Percentiles rank a stretch among this genome's conserved stretches.
These are phyloP conservation scores for Antrozous pallidus DNA, from an alignment of 2,797 vertebrate species.

Conservation along the genomic window DNA sequence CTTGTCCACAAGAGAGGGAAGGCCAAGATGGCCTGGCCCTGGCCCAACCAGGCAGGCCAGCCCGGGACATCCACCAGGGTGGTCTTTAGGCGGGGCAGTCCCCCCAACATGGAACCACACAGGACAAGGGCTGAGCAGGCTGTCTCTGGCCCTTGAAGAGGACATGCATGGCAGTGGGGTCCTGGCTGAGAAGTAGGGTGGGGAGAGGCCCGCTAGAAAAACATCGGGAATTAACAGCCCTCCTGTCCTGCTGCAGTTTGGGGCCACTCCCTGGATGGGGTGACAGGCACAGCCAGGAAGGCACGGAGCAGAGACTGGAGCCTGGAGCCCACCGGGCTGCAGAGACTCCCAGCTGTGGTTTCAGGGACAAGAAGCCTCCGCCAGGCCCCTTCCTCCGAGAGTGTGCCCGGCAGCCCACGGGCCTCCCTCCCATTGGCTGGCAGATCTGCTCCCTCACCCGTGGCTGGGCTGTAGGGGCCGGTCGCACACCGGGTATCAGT, in stretches of 20 bases:
- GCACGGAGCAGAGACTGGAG: not conserved
- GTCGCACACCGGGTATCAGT: rapidly evolving
- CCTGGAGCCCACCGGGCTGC: not conserved
- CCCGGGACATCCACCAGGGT: not conserved
- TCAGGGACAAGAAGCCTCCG: not conserved
- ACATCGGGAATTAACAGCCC: not conserved
- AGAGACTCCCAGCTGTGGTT: not conserved
- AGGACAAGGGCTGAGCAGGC: not conserved
- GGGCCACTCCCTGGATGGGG: not conserved
- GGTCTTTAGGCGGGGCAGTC: not conserved
- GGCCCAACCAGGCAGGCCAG: not conserved
- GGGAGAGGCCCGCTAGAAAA: rapidly evolving
- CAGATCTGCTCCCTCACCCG: not conserved
- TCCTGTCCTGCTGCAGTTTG: not conserved
- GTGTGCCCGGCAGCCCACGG: not conserved
- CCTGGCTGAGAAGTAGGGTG: rapidly evolving
- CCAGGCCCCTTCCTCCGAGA: not conserved
- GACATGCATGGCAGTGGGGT: rapidly evolving
- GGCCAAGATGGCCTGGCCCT: not conserved
- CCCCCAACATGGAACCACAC: rapidly evolving
- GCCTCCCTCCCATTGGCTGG: not conserved
- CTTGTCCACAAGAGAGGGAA: not conserved
- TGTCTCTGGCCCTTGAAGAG: not conserved
- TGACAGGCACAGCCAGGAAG: not conserved
- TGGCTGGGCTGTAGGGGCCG: rapidly evolving